These are phyloP conservation scores for Pseudomyrmex gracilis DNA, from an alignment of 1,140 invertebrate species.

Conservation along the genomic window DNA sequence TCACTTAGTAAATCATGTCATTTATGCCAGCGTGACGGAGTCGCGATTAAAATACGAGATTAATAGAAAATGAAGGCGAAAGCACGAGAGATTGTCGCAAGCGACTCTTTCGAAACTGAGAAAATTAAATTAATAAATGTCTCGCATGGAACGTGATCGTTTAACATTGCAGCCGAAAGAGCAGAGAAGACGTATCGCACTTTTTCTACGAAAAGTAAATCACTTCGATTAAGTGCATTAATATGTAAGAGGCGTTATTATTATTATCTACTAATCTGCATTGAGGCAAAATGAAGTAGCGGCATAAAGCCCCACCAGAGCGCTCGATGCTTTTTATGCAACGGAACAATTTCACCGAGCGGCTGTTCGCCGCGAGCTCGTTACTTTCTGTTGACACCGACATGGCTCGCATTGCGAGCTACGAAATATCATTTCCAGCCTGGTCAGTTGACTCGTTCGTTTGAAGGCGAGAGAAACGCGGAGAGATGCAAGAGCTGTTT, in stretches of 20 bases:
- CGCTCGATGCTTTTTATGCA: conserved; percentile 20
- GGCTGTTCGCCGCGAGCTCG: conserved; percentile 20
- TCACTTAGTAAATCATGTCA: conserved; percentile 39
- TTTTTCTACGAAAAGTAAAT: too few species aligned
- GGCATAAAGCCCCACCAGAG: neutral
- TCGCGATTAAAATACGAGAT: conserved; percentile 34
- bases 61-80: conserved; percentile 35
- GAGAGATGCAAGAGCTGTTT: conserved; percentile 42
- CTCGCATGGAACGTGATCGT: conserved; percentile 16
- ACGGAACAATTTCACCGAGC: conserved; percentile 46
- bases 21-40: conserved; percentile 11
- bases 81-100: conserved; percentile 24
- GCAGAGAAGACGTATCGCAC: too few species aligned
- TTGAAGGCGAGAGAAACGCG: neutral
- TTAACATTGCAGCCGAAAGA: conserved; percentile 12
- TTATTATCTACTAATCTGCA: too few species aligned
- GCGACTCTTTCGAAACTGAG: conserved; percentile 24
- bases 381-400: conserved; percentile 54
- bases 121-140: conserved; percentile 38
- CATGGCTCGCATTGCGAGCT: conserved; percentile 34
- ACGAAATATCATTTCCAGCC: conserved; percentile 55
- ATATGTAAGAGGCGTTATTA: too few species aligned
- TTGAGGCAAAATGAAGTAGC: too few species aligned
- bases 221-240: too few species aligned
- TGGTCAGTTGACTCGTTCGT: conserved; percentile 27